These are phyloP conservation scores for Sceloporus undulatus DNA, from an alignment of 2,113 vertebrate genomes.

Conservation along the genomic window DNA sequence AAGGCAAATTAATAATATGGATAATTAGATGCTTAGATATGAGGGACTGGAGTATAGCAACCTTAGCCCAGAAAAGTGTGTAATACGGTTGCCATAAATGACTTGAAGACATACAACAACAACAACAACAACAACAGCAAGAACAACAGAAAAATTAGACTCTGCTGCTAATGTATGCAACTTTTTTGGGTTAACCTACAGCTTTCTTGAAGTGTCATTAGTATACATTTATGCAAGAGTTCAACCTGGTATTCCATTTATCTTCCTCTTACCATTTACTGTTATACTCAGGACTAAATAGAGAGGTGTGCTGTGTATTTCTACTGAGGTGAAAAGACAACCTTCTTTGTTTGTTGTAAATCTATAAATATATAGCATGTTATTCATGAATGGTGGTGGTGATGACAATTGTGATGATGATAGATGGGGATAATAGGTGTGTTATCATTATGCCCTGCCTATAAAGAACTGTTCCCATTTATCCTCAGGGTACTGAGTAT, in stretches of 20 bases:
- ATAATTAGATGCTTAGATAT: too few relatives aligned
- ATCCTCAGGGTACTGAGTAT: too few relatives aligned
- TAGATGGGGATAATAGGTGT: too few relatives aligned
- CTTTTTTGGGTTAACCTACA: neutral
- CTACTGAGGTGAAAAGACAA: neutral
- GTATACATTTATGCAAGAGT: neutral
- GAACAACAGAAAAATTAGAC: neutral
- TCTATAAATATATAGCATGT: neutral
- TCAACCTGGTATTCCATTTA: neutral
- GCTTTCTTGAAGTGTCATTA: neutral
- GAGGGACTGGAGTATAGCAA: too few relatives aligned
- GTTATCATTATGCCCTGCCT: neutral
- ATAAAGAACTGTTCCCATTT: neutral
- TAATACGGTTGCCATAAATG: too few relatives aligned
- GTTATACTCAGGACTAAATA: neutral
- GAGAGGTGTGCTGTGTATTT: neutral
- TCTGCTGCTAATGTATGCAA: neutral
- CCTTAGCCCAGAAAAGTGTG: too few relatives aligned
- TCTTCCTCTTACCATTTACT: neutral
- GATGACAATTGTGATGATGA: too few relatives aligned
- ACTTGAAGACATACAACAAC: too few relatives aligned
- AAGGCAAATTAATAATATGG: too few relatives aligned
- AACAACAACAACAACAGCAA: neutral
- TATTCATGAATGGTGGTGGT: too few relatives aligned
- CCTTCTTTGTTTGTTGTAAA: neutral